These are phyloP conservation scores for Andrena bicolor DNA, from an alignment of 2,888 invertebrate genomes.

Conservation along the genomic window DNA sequence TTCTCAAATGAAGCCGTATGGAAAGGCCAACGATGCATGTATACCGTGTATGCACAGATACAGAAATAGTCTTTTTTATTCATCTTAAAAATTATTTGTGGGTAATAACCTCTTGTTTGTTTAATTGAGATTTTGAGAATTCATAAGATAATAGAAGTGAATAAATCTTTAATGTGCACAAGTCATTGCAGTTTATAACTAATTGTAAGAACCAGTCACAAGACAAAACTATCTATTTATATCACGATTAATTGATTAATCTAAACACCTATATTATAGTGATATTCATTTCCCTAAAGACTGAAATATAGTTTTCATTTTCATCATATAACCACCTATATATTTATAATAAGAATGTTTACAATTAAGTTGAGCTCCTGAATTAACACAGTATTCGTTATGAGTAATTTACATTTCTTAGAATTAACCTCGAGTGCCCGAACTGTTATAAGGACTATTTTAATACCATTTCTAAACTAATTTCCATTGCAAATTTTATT, in stretches of 20 bases:
- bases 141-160: slow-evolving; percentile 1
- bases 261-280: slow-evolving; percentile 19
- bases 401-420: slow-evolving; percentile 64
- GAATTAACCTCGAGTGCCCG: slow-evolving; percentile 63
- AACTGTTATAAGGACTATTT: slow-evolving; percentile 23
- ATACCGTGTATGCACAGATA: slow-evolving; percentile 55
- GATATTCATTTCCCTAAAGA: slow-evolving; percentile 45
- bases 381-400: slow-evolving; percentile 73
- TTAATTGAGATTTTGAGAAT: not conserved
- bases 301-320: slow-evolving; percentile 40
- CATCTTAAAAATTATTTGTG: slow-evolving; percentile 33
- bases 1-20: slow-evolving; percentile 28
- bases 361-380: slow-evolving; percentile 76
- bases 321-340: slow-evolving; percentile 62
- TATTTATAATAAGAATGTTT: slow-evolving; percentile 68
- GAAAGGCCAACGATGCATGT: slow-evolving; percentile 22
- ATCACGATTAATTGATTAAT: slow-evolving; percentile 38
- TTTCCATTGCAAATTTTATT: not conserved
- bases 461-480: not conserved
- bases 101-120: not conserved
- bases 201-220: slow-evolving; percentile 18
- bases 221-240: slow-evolving; percentile 33
- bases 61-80: slow-evolving; percentile 61
- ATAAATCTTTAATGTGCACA: slow-evolving; percentile 3
- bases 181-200: slow-evolving; percentile 19